These are phyloP conservation scores for Grantiella picta DNA, from an alignment of 2,113 vertebrate genomes.

Conservation along the genomic window DNA sequence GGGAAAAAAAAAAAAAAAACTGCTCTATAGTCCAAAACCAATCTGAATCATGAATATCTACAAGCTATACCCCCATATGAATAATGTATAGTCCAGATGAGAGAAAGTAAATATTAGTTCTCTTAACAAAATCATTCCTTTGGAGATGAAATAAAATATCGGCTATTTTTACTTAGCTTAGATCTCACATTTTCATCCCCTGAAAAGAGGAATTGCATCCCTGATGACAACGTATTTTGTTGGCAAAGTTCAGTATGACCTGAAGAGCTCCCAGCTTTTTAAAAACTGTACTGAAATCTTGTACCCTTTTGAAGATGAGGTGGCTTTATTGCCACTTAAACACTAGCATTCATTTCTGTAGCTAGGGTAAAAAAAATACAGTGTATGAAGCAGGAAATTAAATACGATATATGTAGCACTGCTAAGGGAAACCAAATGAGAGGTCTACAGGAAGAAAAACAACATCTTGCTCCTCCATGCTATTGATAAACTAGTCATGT, in stretches of 20 bases:
- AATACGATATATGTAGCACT: background rate
- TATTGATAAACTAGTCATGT: background rate
- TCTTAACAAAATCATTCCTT: background rate
- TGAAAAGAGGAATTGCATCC: background rate
- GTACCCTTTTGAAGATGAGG: background rate
- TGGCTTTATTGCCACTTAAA: background rate
- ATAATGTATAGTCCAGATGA: slow-evolving; percentile 30
- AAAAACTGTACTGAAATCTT: background rate
- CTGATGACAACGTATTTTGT: background rate
- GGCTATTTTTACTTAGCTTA: background rate
- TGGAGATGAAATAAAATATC: background rate
- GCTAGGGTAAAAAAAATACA: background rate
- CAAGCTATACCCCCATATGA: background rate
- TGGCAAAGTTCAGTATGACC: background rate
- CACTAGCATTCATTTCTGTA: background rate
- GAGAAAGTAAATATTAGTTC: slow-evolving; percentile 31
- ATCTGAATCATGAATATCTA: background rate
- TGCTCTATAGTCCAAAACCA: background rate
- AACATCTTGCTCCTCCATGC: background rate
- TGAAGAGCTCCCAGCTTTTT: background rate
- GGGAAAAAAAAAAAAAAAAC: background rate
- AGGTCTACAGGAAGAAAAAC: background rate
- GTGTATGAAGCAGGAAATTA: background rate
- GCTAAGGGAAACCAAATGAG: background rate
- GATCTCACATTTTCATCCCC: background rate